Evolutionary conservation across 2,888 invertebrate genomes (phyloP).

Genomic region (Ganaspis brasiliensis): DNA sequence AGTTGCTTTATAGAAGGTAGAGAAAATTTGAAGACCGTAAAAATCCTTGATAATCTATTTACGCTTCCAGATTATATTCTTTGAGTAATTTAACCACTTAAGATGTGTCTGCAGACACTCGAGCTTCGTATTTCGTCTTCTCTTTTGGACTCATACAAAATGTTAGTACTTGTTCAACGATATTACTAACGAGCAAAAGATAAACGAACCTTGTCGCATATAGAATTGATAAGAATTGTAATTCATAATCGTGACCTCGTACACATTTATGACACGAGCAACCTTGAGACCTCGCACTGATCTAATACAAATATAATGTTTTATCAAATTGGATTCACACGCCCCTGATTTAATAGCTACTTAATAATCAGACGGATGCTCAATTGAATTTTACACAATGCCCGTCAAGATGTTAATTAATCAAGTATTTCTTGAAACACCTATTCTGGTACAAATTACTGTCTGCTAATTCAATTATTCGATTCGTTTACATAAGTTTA

Average conservation of each 20-base stretch:
- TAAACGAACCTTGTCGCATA: constrained; percentile 70
- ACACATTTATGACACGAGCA: constrained; percentile 63
- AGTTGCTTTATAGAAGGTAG: neutral
- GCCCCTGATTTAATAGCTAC: constrained; percentile 52
- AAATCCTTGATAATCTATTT: constrained; percentile 40
- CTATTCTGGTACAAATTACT: no score
- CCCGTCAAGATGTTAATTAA: neutral
- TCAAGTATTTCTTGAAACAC: neutral
- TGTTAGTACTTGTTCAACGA: constrained; percentile 56
- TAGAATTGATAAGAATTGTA: constrained; percentile 74
- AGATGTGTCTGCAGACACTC: constrained; percentile 29
- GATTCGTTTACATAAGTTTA: no score
- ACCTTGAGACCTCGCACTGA: constrained; percentile 63
- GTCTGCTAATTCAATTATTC: no score
- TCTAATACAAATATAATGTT: constrained; percentile 61
- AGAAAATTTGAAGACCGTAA: neutral
- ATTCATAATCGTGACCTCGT: constrained; percentile 72
- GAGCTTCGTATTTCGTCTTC: constrained; percentile 42
- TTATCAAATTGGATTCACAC: constrained; percentile 55
- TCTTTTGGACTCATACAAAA: constrained; percentile 49
- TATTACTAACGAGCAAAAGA: constrained; percentile 62
- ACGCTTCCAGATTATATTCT: constrained; percentile 24
- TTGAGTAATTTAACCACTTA: constrained; percentile 32
- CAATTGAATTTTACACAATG: constrained; percentile 16
- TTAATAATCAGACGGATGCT: constrained; percentile 44